Conservation (phyloP, 1,140 invertebrate species). For the Amyelois transitella region DNA sequence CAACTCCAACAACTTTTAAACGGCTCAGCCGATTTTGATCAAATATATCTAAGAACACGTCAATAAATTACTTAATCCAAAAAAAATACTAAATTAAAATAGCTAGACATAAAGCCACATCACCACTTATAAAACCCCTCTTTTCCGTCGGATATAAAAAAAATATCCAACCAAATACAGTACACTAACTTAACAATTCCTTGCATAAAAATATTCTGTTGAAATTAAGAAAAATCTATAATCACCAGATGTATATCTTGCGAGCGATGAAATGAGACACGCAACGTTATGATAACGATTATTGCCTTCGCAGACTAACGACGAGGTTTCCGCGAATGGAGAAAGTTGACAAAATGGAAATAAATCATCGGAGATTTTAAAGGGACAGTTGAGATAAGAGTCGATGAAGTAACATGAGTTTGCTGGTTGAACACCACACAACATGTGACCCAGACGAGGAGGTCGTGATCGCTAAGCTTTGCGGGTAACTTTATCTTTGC, state of each 20-base stretch:
- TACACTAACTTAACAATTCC: background rate
- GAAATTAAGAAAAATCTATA: background rate
- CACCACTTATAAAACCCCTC: too few relatives aligned
- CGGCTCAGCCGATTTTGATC: too few relatives aligned
- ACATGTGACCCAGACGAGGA: slow-evolving; percentile 31
- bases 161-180: background rate
- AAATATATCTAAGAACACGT: too few relatives aligned
- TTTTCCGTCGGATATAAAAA: background rate
- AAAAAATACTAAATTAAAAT: too few relatives aligned
- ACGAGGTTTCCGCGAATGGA: slow-evolving; percentile 32
- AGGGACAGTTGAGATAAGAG: slow-evolving; percentile 57
- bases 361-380: slow-evolving; percentile 56
- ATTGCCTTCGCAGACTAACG: slow-evolving; percentile 32
- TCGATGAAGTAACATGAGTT: slow-evolving; percentile 48
- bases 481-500: slow-evolving; percentile 10
- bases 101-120: too few relatives aligned
- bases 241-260: background rate
- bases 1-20: too few relatives aligned
- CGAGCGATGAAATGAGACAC: too few relatives aligned
- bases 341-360: slow-evolving; percentile 44
- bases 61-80: too few relatives aligned
- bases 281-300: slow-evolving; percentile 25
- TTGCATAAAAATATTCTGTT: background rate
- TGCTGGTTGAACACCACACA: slow-evolving; percentile 46
- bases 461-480: background rate